These are phyloP conservation scores for Bombycilla garrulus DNA, from an alignment of 2,113 vertebrate species.

Conservation along the genomic window DNA sequence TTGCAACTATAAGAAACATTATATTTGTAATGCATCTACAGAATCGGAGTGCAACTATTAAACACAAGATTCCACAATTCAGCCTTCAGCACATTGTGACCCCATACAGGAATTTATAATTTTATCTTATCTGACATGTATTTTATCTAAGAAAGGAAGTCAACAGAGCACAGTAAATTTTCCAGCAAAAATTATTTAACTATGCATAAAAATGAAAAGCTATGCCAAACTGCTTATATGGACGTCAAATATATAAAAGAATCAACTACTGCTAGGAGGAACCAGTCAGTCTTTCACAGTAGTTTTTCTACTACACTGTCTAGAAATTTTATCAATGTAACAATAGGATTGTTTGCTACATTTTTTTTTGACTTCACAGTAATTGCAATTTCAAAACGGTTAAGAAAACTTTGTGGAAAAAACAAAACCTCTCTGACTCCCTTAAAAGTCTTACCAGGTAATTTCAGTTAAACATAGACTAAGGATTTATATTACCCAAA, in stretches of 20 bases:
- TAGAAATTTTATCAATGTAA: neutral
- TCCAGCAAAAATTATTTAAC: neutral
- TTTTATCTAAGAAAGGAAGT: neutral
- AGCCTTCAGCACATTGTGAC: neutral
- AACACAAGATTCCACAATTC: neutral
- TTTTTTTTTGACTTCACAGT: neutral
- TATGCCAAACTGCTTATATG: neutral
- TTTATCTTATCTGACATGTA: neutral
- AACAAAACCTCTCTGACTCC: accelerated
- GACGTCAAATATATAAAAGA: neutral
- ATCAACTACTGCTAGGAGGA: neutral
- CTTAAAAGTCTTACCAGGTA: neutral
- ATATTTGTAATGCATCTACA: neutral
- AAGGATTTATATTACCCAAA: neutral
- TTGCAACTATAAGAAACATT: neutral
- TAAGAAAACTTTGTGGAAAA: neutral
- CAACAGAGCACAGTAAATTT: neutral
- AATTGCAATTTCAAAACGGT: neutral
- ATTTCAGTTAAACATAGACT: neutral
- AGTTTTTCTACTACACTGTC: neutral
- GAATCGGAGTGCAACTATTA: neutral
- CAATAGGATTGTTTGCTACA: neutral
- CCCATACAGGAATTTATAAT: neutral
- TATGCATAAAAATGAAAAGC: neutral
- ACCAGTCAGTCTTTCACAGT: neutral